Percentiles rank a stretch among this genome's conserved stretches.
Evolutionary conservation across 2,888 invertebrate species (phyloP).

Genomic region (Xylophagus ater): DNA sequence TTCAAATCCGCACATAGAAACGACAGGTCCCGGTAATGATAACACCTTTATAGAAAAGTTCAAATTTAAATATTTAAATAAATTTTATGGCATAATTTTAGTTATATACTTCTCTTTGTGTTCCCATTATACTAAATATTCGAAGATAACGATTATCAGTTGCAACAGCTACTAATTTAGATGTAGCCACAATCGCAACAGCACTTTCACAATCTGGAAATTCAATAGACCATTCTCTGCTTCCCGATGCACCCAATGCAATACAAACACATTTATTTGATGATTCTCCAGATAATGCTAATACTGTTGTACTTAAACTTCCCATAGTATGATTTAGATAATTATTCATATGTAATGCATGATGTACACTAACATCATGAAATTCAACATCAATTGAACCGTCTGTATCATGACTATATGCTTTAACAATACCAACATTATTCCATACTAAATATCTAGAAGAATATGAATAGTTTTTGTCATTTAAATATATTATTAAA

Average conservation of each 20-base stretch:
- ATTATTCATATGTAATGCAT: conserved; percentile 82
- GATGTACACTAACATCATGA: conserved; percentile 81
- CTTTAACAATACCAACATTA: conserved; percentile 78
- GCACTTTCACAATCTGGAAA: conserved; percentile 72
- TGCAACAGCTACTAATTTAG: conserved; percentile 66
- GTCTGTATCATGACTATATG: conserved; percentile 60
- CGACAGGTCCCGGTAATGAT: conserved; percentile 59
- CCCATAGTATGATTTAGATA: conserved; percentile 77
- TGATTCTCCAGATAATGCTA: conserved; percentile 64
- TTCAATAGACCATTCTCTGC: conserved; percentile 77
- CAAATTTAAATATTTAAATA: neutral
- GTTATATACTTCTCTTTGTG: conserved; percentile 57
- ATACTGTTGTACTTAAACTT: conserved; percentile 65
- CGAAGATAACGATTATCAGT: conserved; percentile 65
- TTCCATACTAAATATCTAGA: conserved; percentile 72
- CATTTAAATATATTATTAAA: too few species aligned
- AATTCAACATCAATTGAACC: conserved; percentile 90
- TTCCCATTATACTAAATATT: conserved; percentile 76
- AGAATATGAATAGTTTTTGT: neutral
- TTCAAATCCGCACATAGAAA: conserved; percentile 53
- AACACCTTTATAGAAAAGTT: conserved; percentile 32
- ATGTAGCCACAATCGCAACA: conserved; percentile 53
- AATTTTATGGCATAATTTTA: neutral
- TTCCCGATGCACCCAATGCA: conserved; percentile 56
- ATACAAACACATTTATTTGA: conserved; percentile 62